Evolutionary conservation across 2,113 vertebrate genomes (phyloP).

Genomic region (Anser cygnoides): DNA sequence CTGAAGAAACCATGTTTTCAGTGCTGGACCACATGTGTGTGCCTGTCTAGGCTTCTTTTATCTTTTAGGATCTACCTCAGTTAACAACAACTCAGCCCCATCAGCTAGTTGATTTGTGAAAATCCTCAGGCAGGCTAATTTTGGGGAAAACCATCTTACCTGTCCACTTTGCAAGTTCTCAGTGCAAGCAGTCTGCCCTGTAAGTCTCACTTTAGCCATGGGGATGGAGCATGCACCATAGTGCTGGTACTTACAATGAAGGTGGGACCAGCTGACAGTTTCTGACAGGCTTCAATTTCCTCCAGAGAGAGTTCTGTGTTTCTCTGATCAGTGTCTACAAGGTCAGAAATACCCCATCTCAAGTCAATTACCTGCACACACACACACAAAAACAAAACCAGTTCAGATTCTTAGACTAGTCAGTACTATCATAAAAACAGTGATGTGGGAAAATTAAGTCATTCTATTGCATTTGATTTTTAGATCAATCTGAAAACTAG

Average conservation of each 20-base stretch:
- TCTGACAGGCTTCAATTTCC: conserved; percentile 77
- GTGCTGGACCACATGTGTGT: not conserved
- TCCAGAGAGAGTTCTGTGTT: conserved; percentile 77
- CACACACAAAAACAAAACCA: not conserved
- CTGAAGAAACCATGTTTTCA: not conserved
- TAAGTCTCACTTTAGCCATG: not conserved
- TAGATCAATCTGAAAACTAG: not conserved
- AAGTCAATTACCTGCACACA: conserved; percentile 81
- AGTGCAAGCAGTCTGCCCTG: not conserved
- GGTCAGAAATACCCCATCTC: conserved; percentile 77
- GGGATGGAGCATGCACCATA: not conserved
- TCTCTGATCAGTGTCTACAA: conserved; percentile 64
- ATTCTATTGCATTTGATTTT: not conserved
- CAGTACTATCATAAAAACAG: not conserved
- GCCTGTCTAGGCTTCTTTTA: not conserved
- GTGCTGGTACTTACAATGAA: conserved; percentile 77
- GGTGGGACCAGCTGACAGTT: conserved; percentile 75
- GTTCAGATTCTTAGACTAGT: not conserved
- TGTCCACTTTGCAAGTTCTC: not conserved
- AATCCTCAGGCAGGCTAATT: not conserved
- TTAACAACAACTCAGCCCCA: not conserved
- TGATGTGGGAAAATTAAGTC: not conserved
- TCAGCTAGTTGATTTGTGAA: not conserved
- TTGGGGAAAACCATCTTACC: not conserved
- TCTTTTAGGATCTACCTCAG: not conserved